Evolutionary conservation across 2,113 vertebrate species (phyloP).

Genomic region (Xiphophorus hellerii): DNA sequence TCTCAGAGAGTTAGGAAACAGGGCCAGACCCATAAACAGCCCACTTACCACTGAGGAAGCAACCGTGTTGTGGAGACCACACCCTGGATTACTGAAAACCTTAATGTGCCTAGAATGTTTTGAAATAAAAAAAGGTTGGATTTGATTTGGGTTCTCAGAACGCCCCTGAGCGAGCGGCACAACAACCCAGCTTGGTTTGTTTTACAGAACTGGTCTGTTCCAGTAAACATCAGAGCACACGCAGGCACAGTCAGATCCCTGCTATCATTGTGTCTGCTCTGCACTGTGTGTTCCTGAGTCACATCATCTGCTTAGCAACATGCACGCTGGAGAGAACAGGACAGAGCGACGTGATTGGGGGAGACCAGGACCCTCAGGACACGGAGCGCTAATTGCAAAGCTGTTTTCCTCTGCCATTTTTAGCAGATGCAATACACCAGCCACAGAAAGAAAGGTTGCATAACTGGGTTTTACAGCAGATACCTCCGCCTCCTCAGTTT

Average conservation of each 20-base stretch:
- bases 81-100: conserved; percentile 63
- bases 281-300: conserved; percentile 68
- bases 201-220: conserved; percentile 56
- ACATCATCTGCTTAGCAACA: conserved; percentile 80
- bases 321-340: conserved; percentile 54
- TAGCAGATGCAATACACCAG: conserved; percentile 72
- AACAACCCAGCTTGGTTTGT: conserved; percentile 47
- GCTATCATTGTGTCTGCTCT: conserved; percentile 52
- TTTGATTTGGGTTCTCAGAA: conserved; percentile 15
- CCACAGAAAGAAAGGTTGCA: conserved; percentile 69
- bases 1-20: conserved; percentile 71
- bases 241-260: conserved; percentile 42
- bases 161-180: conserved; percentile 27
- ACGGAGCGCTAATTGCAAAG: conserved; percentile 73
- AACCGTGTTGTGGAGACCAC: conserved; percentile 56
- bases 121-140: conserved; percentile 2
- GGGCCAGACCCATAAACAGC: conserved; percentile 74
- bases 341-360: conserved; percentile 74
- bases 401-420: conserved; percentile 70
- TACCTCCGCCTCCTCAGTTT: conserved; percentile 55
- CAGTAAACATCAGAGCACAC: conserved; percentile 48
- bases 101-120: conserved; percentile 32
- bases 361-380: conserved; percentile 74
- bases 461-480: conserved; percentile 75
- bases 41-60: conserved; percentile 68